Conservation (phyloP, 2,888 invertebrate genomes). For the Oscheius myriophilus region DNA sequence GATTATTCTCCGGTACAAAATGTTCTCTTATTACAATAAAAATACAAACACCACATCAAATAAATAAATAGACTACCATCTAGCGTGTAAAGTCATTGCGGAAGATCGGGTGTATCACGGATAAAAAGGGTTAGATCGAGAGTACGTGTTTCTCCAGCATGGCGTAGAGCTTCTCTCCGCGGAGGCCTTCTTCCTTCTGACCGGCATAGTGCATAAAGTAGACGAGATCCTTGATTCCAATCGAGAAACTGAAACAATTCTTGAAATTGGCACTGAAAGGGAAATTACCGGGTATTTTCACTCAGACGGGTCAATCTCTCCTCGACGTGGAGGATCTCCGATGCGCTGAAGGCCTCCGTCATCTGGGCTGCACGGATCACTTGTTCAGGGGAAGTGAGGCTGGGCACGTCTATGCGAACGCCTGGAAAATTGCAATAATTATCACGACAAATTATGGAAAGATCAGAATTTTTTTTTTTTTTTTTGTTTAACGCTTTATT, state of each 20-base stretch:
- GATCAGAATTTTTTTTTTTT: too few species aligned
- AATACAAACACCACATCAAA: too few species aligned
- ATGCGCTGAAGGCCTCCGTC: background rate
- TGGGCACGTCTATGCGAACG: constrained; percentile 11
- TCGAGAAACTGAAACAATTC: constrained; percentile 14
- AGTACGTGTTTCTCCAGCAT: too few species aligned
- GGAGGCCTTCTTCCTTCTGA: constrained; percentile 13
- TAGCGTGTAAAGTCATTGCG: too few species aligned
- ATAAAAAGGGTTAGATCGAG: too few species aligned
- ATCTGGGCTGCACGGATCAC: background rate
- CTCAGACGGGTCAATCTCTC: background rate
- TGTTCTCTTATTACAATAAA: too few species aligned
- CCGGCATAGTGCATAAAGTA: background rate
- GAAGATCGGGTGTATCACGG: too few species aligned
- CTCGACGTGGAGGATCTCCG: constrained; percentile 3
- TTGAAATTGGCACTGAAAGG: background rate
- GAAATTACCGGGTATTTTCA: background rate
- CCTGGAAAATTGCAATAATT: constrained; percentile 2
- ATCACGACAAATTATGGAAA: too few species aligned
- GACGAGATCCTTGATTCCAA: constrained; percentile 17
- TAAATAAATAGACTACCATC: too few species aligned
- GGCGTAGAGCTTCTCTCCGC: background rate
- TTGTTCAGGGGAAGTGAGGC: background rate
- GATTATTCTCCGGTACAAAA: too few species aligned
- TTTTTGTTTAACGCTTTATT: too few species aligned